Percentiles rank a stretch among this genome's conserved stretches.
Evolutionary conservation across 2,113 vertebrate genomes (phyloP).

Genomic region (Agapornis roseicollis): DNA sequence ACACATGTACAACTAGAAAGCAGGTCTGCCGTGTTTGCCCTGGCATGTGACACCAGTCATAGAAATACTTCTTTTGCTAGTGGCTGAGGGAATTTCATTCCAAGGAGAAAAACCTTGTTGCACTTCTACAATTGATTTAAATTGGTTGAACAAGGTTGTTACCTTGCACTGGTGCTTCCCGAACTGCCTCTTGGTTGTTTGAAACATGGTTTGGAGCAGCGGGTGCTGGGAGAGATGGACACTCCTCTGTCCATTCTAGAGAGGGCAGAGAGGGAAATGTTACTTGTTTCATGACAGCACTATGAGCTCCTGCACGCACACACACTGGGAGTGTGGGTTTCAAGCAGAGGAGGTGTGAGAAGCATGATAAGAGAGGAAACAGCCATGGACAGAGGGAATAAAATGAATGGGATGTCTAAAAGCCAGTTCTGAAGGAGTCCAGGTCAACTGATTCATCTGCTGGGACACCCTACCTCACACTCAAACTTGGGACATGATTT

Average conservation of each 20-base stretch:
- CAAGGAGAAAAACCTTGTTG: background rate
- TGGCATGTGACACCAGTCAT: background rate
- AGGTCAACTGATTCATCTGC: background rate
- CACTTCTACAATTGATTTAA: background rate
- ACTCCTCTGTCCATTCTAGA: constrained; percentile 95
- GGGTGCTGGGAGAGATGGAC: constrained; percentile 82
- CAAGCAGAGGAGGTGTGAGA: background rate
- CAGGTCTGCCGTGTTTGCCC: background rate
- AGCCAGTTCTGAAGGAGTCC: background rate
- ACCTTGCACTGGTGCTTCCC: constrained; percentile 85
- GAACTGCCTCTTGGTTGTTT: constrained; percentile 88
- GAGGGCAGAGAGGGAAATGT: constrained; percentile 60
- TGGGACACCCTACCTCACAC: background rate
- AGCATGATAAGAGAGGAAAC: background rate
- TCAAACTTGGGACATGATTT: background rate
- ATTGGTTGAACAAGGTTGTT: constrained; percentile 47
- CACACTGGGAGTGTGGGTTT: background rate
- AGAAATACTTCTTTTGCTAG: background rate
- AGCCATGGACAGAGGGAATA: background rate
- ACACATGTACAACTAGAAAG: background rate
- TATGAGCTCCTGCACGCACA: background rate
- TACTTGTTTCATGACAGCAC: constrained; percentile 18
- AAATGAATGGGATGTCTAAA: background rate
- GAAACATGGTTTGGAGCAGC: constrained; percentile 82
- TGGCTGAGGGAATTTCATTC: background rate